Conservation (phyloP, 2,113 vertebrate species). For the Nansenia antarctica region DNA sequence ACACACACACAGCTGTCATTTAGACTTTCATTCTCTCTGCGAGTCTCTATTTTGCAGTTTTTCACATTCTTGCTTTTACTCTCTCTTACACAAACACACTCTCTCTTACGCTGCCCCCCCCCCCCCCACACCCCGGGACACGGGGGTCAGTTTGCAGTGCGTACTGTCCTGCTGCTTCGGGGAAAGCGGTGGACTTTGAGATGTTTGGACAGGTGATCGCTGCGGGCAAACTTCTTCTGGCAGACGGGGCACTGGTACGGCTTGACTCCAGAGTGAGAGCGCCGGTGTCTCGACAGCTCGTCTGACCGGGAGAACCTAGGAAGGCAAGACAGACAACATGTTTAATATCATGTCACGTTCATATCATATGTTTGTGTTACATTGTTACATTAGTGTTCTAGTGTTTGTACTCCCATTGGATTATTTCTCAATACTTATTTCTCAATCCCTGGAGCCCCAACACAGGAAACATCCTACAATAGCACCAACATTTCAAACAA, state of each 20-base stretch:
- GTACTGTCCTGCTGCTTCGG: constrained; percentile 87
- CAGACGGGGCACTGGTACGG: constrained; percentile 96
- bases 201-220: constrained; percentile 98
- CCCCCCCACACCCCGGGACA: constrained; percentile 23
- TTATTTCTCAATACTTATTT: too few species aligned
- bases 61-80: background rate
- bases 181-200: constrained; percentile 99
- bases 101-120: background rate
- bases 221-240: constrained; percentile 98
- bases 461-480: too few species aligned
- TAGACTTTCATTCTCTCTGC: background rate
- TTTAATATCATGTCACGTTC: background rate
- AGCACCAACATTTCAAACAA: too few species aligned
- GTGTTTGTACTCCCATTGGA: too few species aligned
- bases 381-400: too few species aligned
- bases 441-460: too few species aligned
- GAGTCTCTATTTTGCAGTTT: background rate
- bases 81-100: background rate
- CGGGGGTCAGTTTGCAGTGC: constrained; percentile 84
- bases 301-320: constrained; percentile 95
- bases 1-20: background rate
- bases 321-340: background rate
- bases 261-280: constrained; percentile 97
- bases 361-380: too few species aligned
- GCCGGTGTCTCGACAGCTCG: constrained; percentile 93